These are phyloP conservation scores for Holacanthella duospinosa DNA, from an alignment of 2,888 invertebrate species.

Conservation along the genomic window DNA sequence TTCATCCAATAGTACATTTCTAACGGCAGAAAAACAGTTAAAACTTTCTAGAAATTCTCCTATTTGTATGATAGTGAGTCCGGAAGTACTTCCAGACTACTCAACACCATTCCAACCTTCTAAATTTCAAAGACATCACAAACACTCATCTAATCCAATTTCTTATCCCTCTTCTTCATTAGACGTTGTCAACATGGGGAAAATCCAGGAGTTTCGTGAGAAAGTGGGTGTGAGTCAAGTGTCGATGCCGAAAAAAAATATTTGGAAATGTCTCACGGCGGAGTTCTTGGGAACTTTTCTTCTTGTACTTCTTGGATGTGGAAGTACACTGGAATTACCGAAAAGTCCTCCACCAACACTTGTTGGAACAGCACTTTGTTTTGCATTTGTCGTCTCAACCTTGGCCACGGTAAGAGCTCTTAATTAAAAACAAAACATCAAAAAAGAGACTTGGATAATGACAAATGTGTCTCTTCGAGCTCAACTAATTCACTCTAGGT, in stretches of 20 bases:
- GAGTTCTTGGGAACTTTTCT: constrained; percentile 81
- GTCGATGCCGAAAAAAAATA: constrained; percentile 41
- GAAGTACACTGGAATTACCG: constrained; percentile 53
- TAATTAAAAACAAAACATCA: too few relatives aligned
- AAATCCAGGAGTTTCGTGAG: constrained; percentile 30
- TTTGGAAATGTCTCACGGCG: constrained; percentile 72
- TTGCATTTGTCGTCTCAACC: constrained; percentile 56
- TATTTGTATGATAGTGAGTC: background rate
- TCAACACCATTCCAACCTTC: background rate
- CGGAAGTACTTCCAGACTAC: background rate
- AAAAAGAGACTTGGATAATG: too few relatives aligned
- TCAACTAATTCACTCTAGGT: too few relatives aligned
- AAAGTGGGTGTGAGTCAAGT: constrained; percentile 24
- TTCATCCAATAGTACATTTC: too few relatives aligned
- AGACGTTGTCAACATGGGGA: constrained; percentile 35
- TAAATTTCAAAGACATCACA: background rate
- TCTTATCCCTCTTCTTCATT: background rate
- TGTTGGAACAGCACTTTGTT: constrained; percentile 58
- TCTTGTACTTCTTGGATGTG: constrained; percentile 74
- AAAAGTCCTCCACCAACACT: constrained; percentile 40
- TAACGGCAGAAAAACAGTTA: too few relatives aligned
- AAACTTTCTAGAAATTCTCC: too few relatives aligned
- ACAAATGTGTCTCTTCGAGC: too few relatives aligned
- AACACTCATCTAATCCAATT: background rate
- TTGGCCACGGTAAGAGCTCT: constrained; percentile 68